Evolutionary conservation across 2,888 invertebrate genomes (phyloP).

Genomic region (Incurvaria masculella): DNA sequence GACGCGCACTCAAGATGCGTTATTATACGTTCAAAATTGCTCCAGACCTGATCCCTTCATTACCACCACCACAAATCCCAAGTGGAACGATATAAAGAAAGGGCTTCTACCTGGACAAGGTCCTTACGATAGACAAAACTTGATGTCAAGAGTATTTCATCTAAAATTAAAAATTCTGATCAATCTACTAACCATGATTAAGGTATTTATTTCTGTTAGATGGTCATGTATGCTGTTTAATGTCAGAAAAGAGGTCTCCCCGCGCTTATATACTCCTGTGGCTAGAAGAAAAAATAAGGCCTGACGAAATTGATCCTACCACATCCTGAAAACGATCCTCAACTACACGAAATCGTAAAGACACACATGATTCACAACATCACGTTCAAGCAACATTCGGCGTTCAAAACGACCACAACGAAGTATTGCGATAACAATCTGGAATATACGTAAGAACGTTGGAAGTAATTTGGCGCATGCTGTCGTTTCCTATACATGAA

Average conservation of each 20-base stretch:
- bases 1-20: constrained; percentile 17
- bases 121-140: constrained; percentile 6
- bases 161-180: constrained; percentile 5
- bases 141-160: constrained; percentile 6
- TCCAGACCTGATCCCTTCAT: constrained; percentile 17
- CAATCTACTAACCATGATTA: constrained; percentile 2
- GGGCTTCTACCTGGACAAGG: constrained; percentile 4
- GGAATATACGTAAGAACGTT: constrained; percentile 18
- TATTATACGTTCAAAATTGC: constrained; percentile 11
- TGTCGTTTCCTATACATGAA: constrained; percentile 20
- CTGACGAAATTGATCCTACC: constrained; percentile 23
- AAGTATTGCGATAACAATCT: constrained; percentile 18
- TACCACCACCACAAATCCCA: constrained; percentile 5
- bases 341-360: background rate
- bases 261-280: constrained; percentile 15
- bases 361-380: constrained; percentile 5
- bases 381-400: constrained; percentile 11
- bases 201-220: constrained; percentile 6
- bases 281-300: constrained; percentile 18
- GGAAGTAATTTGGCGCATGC: constrained; percentile 18
- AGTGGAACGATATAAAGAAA: constrained; percentile 3
- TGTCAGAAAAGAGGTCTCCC: constrained; percentile 18
- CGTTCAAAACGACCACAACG: constrained; percentile 18
- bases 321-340: constrained; percentile 16
- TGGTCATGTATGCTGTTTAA: constrained; percentile 13